These are phyloP conservation scores for Euschistus heros DNA, from an alignment of 1,140 invertebrate species.

Conservation along the genomic window DNA sequence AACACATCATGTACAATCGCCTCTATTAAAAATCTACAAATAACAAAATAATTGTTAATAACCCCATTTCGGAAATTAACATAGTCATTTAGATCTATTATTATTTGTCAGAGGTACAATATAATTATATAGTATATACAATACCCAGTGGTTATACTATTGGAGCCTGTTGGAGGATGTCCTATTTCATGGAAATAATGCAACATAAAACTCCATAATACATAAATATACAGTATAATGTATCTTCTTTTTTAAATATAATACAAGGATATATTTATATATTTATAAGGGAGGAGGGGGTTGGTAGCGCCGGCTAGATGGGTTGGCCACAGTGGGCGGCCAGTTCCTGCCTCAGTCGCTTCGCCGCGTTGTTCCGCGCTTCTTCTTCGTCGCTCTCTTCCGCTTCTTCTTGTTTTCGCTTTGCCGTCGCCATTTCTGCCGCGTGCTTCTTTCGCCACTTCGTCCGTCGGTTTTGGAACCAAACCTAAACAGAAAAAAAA, in stretches of 20 bases:
- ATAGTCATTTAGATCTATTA: constrained; percentile 9
- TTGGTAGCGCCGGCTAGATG: constrained; percentile 28
- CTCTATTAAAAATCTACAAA: constrained; percentile 9
- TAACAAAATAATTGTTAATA: constrained; percentile 17
- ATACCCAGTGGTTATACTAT: too few relatives aligned
- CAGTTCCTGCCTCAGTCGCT: constrained; percentile 42
- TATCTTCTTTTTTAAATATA: background rate
- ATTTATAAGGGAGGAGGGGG: constrained; percentile 1
- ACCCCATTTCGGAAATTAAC: constrained; percentile 4
- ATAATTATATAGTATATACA: constrained; percentile 4
- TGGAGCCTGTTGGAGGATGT: too few relatives aligned
- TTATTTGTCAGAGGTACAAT: background rate
- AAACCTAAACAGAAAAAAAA: constrained; percentile 61
- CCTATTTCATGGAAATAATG: background rate
- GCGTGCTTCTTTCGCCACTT: constrained; percentile 99
- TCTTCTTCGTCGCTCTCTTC: constrained; percentile 52
- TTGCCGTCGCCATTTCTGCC: constrained; percentile 96
- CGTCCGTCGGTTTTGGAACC: constrained; percentile 98
- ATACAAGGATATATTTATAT: constrained; percentile 18
- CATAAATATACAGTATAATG: constrained; percentile 3
- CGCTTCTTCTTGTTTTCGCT: constrained; percentile 86
- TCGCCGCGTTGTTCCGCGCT: constrained; percentile 38
- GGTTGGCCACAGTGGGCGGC: constrained; percentile 37
- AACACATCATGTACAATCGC: constrained; percentile 9
- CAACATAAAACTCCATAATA: background rate